Evolutionary conservation across 2,888 invertebrate genomes (phyloP), one percentile per base, ranked within the genome.

Genomic region (Bombylius major): DNA sequence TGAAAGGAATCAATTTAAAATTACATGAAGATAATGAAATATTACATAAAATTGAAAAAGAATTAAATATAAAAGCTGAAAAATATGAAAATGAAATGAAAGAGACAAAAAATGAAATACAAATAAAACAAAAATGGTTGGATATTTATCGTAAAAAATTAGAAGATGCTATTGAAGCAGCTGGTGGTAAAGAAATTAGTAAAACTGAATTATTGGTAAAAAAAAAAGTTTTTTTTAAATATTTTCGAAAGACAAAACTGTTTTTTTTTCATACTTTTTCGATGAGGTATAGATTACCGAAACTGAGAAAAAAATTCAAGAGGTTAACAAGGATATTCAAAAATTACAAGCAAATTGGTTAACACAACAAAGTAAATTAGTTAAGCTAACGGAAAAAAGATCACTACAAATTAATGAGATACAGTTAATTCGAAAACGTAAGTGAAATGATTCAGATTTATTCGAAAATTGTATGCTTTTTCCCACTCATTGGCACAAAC

Each of bases 321-420:
- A 79, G 32, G 70, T 79, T 4, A 80, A 82, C 49, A 78, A 78
- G 58, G 79, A 80, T 64, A 83, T 84, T 14, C 50, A 39, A 13
- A 36, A 77, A 51, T 70, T 83, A 64, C 86, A 89, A 69, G 79
- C 82, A 62, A 82, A 82, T 69, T 90, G 90, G 90, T 72, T 90
- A 60, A 79, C 87, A 51, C 79, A 86, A 61, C 88, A 90, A 70
- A 82, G 83, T 0, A 82, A 84, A 66, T 80, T 87, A 56, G 81
- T 89, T 3, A 77, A 78, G 59, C 70, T 89, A 14, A 81, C 86
- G 0, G 77, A 84, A 58, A 83, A 87, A 62, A 78, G 87, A 58
- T 83, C 83, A 62, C 75, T 78, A 59, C 82, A 86, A 67, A 70
- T 86, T 11, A 77, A 81, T 44, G 84, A 87, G 61, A 80, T 86